These are phyloP conservation scores for Atopsyche davidsoni DNA, from an alignment of 1,140 invertebrate genomes.

Conservation along the genomic window DNA sequence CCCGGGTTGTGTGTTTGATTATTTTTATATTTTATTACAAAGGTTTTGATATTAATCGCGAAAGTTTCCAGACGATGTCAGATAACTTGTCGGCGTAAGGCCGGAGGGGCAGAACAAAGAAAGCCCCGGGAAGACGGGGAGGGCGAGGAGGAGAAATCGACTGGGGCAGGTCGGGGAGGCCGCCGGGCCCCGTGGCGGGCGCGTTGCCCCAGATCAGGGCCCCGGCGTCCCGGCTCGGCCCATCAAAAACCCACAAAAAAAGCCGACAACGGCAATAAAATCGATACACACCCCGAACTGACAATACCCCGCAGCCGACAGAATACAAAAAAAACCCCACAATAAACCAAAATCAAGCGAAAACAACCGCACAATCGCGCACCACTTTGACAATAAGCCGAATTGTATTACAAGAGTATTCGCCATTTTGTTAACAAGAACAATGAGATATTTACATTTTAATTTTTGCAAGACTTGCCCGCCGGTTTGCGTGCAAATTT, in stretches of 20 bases:
- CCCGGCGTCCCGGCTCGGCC: background rate
- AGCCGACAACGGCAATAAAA: constrained; percentile 26
- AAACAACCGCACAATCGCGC: constrained; percentile 25
- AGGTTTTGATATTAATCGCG: too few relatives aligned
- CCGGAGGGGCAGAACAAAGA: constrained; percentile 18
- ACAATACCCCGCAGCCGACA: constrained; percentile 33
- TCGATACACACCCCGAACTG: constrained; percentile 28
- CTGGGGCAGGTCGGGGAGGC: too few relatives aligned
- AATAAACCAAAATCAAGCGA: background rate
- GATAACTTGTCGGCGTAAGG: too few relatives aligned
- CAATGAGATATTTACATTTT: constrained; percentile 49
- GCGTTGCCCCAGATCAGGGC: constrained; percentile 13
- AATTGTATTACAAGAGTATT: constrained; percentile 39
- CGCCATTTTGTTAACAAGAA: constrained; percentile 51
- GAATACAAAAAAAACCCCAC: background rate
- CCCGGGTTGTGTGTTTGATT: too few relatives aligned
- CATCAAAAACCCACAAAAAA: constrained; percentile 4
- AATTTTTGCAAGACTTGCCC: constrained; percentile 32
- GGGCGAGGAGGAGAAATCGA: too few relatives aligned
- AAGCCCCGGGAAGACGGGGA: constrained; percentile 4
- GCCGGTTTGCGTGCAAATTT: constrained; percentile 34
- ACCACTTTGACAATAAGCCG: constrained; percentile 33
- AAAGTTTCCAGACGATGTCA: too few relatives aligned
- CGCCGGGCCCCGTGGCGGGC: background rate
- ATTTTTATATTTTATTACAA: too few relatives aligned